Percentiles rank a stretch among this genome's conserved stretches.
phyloP scores from a whole-genome alignment of 2,113 vertebrate genomes.

The Todiramphus saurophagus region DNA sequence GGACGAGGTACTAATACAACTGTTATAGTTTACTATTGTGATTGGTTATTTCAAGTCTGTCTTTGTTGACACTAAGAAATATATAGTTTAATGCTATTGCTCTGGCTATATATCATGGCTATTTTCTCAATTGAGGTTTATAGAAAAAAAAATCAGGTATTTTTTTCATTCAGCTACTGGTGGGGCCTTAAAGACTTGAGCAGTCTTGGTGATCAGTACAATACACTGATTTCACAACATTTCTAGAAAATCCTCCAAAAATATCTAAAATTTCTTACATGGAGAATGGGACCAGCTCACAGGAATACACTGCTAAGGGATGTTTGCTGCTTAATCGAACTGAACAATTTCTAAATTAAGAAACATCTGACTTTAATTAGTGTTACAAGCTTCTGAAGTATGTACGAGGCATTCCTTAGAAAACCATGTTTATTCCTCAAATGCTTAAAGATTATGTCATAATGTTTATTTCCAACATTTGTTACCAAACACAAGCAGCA shows the following conservation, averaged over 20 bases:
- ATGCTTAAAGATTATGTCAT: background rate
- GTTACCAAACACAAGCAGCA: background rate
- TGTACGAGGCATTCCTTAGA: background rate
- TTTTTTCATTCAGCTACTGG: background rate
- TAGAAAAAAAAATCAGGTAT: rapidly evolving
- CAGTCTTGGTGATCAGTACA: background rate
- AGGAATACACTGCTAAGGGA: background rate
- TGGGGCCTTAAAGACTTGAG: background rate
- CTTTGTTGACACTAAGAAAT: background rate
- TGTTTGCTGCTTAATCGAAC: background rate
- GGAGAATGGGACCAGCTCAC: background rate
- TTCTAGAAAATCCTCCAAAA: background rate
- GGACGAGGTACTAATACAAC: background rate
- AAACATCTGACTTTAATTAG: background rate
- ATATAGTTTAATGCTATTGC: background rate
- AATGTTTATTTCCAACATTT: background rate
- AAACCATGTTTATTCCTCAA: background rate
- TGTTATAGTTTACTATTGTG: background rate
- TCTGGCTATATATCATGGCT: background rate
- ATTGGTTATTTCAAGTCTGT: background rate
- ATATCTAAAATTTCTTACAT: background rate
- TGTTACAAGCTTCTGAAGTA: background rate
- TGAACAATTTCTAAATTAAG: background rate
- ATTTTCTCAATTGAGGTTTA: background rate
- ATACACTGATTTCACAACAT: background rate